These are phyloP conservation scores for Apis cerana DNA, from an alignment of 1,140 invertebrate genomes.

Conservation along the genomic window DNA sequence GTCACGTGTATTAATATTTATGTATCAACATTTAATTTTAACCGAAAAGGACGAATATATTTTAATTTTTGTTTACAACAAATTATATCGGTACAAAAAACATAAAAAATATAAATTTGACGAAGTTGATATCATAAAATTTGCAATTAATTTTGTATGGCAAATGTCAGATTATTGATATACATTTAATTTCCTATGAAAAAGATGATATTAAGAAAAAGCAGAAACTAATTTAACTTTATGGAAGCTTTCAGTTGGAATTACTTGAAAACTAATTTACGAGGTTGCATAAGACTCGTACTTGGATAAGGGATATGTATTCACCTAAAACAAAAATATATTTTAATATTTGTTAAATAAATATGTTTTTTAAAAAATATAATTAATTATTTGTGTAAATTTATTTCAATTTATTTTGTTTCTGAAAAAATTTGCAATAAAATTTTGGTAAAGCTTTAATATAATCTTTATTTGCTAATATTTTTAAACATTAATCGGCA, in stretches of 20 bases:
- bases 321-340: background rate
- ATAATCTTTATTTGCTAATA: no score
- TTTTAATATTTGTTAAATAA: background rate
- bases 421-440: no score
- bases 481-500: no score
- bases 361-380: background rate
- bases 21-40: background rate
- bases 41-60: background rate
- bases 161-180: background rate
- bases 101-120: background rate
- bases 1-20: no score
- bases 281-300: background rate
- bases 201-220: background rate
- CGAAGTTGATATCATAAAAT: background rate
- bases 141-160: background rate
- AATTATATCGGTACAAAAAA: background rate
- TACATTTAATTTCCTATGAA: background rate
- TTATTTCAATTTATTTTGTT: no score
- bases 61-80: background rate
- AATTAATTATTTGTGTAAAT: no score
- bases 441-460: no score
- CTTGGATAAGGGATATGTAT: background rate
- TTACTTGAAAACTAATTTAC: background rate
- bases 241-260: background rate
- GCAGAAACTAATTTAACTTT: constrained; percentile 7